Evolutionary conservation across 2,888 invertebrate species (phyloP), one percentile per base, ranked within the genome.

Genomic region (Scelioninae gen. 1): DNA sequence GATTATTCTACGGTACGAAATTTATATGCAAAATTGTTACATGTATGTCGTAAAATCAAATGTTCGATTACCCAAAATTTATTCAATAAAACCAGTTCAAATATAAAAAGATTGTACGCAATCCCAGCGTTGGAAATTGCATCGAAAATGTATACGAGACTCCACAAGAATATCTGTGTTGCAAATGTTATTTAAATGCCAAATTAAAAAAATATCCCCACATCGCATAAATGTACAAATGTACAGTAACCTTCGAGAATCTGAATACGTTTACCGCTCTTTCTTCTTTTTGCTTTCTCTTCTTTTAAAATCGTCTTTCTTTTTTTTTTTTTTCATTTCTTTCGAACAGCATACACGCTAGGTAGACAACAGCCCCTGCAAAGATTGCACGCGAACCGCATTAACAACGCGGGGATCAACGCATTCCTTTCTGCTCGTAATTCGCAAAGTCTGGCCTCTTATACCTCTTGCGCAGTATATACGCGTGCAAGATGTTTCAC

Each of bases 401-500:
- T 82, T 83, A 84, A 83, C 83, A 82, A 83, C 78, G 79, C 60
- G 80, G 82, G 82, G 84, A 86, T 86, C 86, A 83, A 85, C 85
- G 84, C 87, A 87, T 87, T 87, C 87, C 85, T 86, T 83, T 72
- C 76, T 71, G 75, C 65, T 83, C 72, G 78, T 80, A 85, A 86
- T 87, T 85, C 84, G 81, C 83, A 77, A 83, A 72, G 84, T 83
- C 68, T 60, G 58, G 72, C 66, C 69, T 82, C 86, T 82, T 63
- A 43, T 74, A 55, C 45, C 63, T 71, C 51, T 69, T 60, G 43
- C 55, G 15, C 43, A 5, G 74, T 74, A 32, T 82, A 71, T 77
- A 78, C 66, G 71, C 51, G 68, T 72, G 69, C 71, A 76, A 83
- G 82, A 83, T 80, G 74, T 71, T 76, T 45, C 58, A 65, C 62